Base-by-base conservation (phyloP, 2,888 invertebrate genomes). In the Dusona sp. region DNA sequence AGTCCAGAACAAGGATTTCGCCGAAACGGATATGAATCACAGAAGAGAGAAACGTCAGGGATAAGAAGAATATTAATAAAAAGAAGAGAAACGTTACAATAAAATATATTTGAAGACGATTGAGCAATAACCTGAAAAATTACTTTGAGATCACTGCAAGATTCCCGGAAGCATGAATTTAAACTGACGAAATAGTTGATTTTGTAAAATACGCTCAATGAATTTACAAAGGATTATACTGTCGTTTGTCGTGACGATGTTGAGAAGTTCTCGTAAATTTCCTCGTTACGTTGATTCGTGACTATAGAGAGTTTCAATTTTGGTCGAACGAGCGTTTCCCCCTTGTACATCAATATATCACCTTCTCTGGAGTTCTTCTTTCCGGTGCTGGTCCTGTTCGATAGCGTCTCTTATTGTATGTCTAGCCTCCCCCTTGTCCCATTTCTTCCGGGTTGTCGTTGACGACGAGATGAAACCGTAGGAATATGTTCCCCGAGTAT, bases 401-500 rank as follows among this genome's bases (percentile, higher is more conserved):
- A 64, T 33, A 45, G 22, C 72, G 73, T 73, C 51, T 65, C 64
- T 19, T 38, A 45, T 36, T 48, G 65, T 65, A 29, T 42, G 22
- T 45, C 74, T 61, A 16, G 45, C 48, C 8, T 2, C 61, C 33
- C 67, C 68, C 75, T 42, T 22, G 61, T 61, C 54, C n/a, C 70
- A n/a, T 57, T 19, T 45, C 61, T 45, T 25, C 16, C 25, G 8
- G 22, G 54, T 57, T 22, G 73, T 67, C 77, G 38, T 48, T 70
- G 77, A 45, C 77, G 61, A 61, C 61, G 81, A 75, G 67, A 45
- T 45, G n/a, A 25, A 79, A 67, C 25, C 29, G 36, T 33, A 68
- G 33, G 79, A 42, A 83, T 65, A 77, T 51, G 72, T 72, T 42
- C 70, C 72, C n/a, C n/a, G 54, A 72, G 64, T 70, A 36, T 83